A percentile compares a stretch with the other conserved stretches of the same genome.
Conservation (phyloP, 2,797 vertebrate species). For the Leptatherina wallacei region DNA sequence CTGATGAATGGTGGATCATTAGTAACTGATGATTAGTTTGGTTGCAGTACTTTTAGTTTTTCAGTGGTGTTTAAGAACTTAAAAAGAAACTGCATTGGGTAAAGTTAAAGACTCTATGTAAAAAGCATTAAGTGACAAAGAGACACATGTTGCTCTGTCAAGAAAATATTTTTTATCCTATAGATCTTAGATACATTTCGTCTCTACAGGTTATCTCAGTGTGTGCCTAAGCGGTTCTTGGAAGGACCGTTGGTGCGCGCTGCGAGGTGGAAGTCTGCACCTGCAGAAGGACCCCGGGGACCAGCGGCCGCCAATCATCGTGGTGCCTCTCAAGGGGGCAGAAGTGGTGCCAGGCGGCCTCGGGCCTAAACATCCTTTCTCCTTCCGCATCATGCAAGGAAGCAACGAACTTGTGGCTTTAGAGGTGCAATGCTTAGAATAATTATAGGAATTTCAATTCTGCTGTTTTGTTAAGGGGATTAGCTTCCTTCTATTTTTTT, state of each 20-base stretch:
- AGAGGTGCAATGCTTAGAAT: constrained; percentile 82
- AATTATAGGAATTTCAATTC: background rate
- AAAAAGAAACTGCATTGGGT: no score
- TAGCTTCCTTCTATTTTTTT: no score
- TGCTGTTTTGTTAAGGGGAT: background rate
- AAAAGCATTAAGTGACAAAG: no score
- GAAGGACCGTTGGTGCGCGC: constrained; percentile 95
- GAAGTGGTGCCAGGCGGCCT: constrained; percentile 90
- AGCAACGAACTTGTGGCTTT: constrained; percentile 87
- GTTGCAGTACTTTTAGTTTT: background rate
- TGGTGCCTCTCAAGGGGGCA: constrained; percentile 87
- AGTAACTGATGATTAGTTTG: background rate
- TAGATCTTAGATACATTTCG: background rate
- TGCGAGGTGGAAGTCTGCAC: constrained; percentile 89
- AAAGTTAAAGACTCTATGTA: no score
- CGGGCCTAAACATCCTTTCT: constrained; percentile 94
- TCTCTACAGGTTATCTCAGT: constrained; percentile 88
- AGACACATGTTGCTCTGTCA: background rate
- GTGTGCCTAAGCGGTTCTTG: constrained; percentile 91
- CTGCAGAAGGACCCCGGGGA: constrained; percentile 90
- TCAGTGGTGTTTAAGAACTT: background rate
- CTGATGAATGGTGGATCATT: background rate
- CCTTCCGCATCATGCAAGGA: constrained; percentile 90
- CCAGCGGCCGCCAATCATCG: constrained; percentile 84
- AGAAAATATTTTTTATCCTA: background rate